Evolutionary conservation across 2,113 vertebrate species (phyloP), one percentile per base, ranked within the genome.

Genomic region (Chlorocebus sabaeus): DNA sequence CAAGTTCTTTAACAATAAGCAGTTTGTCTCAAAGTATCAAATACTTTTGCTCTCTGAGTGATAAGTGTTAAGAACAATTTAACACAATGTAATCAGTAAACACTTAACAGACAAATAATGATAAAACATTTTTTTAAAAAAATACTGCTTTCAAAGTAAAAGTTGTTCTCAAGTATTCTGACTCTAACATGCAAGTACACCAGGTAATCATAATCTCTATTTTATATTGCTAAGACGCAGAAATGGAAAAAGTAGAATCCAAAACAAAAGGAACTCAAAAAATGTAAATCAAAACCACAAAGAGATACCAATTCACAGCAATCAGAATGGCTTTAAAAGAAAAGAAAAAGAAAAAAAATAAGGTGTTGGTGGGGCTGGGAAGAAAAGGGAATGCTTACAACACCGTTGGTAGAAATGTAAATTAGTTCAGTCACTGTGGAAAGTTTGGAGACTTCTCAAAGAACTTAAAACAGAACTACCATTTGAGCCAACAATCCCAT

Each of bases 1-100:
- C 57, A 90, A 61, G 20, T 90, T 75, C 7, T 89, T 96, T 82
- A 95, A 82, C 20, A 87, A 43, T 95, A 61, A 93, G 18, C 48
- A 90, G 2, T 78, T 55, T 40, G n/a, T 82, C 45, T 90, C 16
- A 55, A 27, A 35, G 8, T 90, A 81, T 59, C 64, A 85, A 92
- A 79, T 75, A 85, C 13, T 3, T 86, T 89, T 85, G 57, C 45
- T 70, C 6, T 93, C 27, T 83, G 23, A 79, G 38, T 78, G 23
- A 79, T 35, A 90, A 23, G 64, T 85, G 13, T 86, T 87, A 93
- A 81, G 16, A 67, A 40, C 4, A 92, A 78, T 90, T 90, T 87
- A 16, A 64, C 82, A 32, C 16, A 92, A 73, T 80, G 32, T 81
- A 64, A 61, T 95, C 32, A 94, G 40, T 64, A 87, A 96, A 93